A percentile compares a stretch with the other conserved stretches of the same genome.
These are phyloP conservation scores for Sipha flava DNA, from an alignment of 1,140 invertebrate genomes.

Conservation along the genomic window DNA sequence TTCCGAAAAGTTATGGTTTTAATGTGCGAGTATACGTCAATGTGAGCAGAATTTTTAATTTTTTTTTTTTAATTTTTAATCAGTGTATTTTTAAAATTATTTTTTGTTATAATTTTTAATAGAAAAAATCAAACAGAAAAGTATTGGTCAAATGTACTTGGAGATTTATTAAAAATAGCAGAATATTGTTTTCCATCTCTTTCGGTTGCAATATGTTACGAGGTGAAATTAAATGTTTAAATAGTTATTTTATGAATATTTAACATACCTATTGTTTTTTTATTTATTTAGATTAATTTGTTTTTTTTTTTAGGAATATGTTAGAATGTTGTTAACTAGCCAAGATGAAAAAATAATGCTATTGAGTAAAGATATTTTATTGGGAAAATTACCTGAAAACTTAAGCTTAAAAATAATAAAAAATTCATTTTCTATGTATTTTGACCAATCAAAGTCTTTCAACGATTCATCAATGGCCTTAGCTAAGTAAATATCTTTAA, in stretches of 20 bases:
- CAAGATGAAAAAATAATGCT: conserved; percentile 7
- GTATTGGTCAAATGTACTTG: conserved; percentile 14
- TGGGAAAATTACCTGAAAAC: neutral
- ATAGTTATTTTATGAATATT: neutral
- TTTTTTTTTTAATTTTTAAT: no score
- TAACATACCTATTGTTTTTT: no score
- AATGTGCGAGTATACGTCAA: conserved; percentile 7
- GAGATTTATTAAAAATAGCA: conserved; percentile 20
- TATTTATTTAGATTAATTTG: no score
- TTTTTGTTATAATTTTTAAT: neutral
- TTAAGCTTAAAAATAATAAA: neutral
- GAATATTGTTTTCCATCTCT: conserved; percentile 5
- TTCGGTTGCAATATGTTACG: conserved; percentile 7
- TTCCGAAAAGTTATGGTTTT: neutral
- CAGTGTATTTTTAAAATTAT: neutral
- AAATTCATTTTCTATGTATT: conserved; percentile 8
- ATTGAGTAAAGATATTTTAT: conserved; percentile 16
- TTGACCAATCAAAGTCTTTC: conserved; percentile 14
- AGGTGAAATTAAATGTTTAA: neutral
- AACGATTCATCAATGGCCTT: conserved; percentile 6
- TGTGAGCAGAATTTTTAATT: no score
- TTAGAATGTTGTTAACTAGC: neutral
- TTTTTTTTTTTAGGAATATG: conserved; percentile 1
- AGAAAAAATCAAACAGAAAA: conserved; percentile 19
- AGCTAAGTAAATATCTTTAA: neutral